These are phyloP conservation scores for Poeciliopsis retropinna DNA, from an alignment of 2,113 vertebrate species.

Conservation along the genomic window DNA sequence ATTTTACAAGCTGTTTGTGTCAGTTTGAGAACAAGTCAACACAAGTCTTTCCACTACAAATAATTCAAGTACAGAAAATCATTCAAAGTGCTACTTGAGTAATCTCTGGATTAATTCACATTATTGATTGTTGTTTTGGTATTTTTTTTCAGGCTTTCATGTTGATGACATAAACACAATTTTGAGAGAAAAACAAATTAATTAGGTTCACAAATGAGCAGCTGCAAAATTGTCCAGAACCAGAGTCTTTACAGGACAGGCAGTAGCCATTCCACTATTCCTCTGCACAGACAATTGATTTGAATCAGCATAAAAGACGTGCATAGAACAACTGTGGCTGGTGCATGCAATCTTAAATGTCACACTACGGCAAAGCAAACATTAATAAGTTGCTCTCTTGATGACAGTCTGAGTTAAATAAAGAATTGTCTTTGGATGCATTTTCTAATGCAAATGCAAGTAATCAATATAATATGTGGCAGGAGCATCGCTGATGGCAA, in stretches of 20 bases:
- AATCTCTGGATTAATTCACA: conserved; percentile 58
- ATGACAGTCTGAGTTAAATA: conserved; percentile 27
- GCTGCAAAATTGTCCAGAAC: conserved; percentile 27
- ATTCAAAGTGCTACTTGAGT: conserved; percentile 36
- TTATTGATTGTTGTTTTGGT: conserved; percentile 37
- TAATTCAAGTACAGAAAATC: conserved; percentile 49
- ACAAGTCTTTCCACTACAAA: conserved; percentile 17
- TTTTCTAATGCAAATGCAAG: conserved; percentile 27
- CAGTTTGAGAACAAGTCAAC: conserved; percentile 11
- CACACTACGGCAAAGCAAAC: conserved; percentile 25
- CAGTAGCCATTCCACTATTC: conserved; percentile 38
- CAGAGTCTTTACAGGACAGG: conserved; percentile 29
- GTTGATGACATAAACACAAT: conserved; percentile 46
- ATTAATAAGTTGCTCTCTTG: conserved; percentile 14
- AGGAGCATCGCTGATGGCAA: background rate
- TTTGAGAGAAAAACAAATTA: conserved; percentile 32
- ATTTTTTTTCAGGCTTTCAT: conserved; percentile 28
- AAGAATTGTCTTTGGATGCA: conserved; percentile 28
- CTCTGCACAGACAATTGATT: conserved; percentile 17
- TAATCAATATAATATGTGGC: conserved; percentile 2
- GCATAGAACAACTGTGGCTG: conserved; percentile 14
- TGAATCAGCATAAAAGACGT: conserved; percentile 42
- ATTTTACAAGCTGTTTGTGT: conserved; percentile 38
- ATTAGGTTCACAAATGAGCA: conserved; percentile 31
- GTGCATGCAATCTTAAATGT: conserved; percentile 38